Evolutionary conservation across 2,113 vertebrate species (phyloP).

Genomic region (Irena cyanogastra): DNA sequence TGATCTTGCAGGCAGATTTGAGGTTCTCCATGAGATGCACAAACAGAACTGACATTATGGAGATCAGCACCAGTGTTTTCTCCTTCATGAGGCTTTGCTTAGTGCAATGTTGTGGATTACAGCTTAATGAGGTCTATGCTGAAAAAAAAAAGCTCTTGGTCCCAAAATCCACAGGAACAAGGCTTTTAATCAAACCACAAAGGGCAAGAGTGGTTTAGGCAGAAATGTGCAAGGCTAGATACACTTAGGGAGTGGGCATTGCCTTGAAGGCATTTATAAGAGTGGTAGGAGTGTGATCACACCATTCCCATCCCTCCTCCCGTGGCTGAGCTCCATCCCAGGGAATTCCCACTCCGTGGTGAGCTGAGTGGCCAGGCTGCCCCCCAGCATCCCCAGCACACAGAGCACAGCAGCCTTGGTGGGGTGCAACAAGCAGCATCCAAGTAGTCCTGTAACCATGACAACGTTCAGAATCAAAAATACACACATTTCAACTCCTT

Average conservation of each 20-base stretch:
- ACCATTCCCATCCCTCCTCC: neutral
- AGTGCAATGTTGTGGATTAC: neutral
- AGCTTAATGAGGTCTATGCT: neutral
- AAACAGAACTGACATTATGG: neutral
- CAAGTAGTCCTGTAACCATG: constrained; percentile 39
- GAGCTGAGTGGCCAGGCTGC: neutral
- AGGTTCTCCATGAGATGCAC: neutral
- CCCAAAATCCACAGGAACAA: neutral
- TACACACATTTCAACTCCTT: constrained; percentile 5
- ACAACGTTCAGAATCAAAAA: constrained; percentile 31
- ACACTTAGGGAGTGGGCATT: neutral
- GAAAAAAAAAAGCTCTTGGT: fast-evolving
- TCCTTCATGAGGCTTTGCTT: neutral
- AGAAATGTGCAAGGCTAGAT: neutral
- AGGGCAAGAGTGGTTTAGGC: neutral
- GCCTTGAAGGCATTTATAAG: neutral
- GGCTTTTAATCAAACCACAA: neutral
- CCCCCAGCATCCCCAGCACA: neutral
- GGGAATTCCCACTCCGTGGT: neutral
- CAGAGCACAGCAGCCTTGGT: neutral
- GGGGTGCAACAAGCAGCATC: constrained; percentile 9
- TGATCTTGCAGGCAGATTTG: neutral
- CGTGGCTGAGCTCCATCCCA: neutral
- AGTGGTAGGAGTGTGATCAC: neutral
- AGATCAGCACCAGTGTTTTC: neutral